Evolutionary conservation across 2,797 vertebrate genomes (phyloP), one percentile per base, ranked within the genome.

Genomic region (Tokudaia tokunoshimensis): DNA sequence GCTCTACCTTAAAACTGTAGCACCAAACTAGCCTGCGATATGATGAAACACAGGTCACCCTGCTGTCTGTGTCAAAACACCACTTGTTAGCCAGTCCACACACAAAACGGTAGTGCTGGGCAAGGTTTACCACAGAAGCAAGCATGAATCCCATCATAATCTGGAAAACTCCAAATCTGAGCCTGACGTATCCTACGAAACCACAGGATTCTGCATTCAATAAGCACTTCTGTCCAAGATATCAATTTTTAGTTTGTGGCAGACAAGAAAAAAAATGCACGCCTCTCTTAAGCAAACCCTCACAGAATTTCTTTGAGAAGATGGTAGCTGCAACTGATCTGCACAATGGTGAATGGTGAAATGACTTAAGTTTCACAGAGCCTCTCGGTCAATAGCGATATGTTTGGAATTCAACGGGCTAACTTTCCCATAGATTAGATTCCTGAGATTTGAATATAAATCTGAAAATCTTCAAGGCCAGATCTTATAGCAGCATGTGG

Each of bases 381-480:
- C 44, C 82, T 76, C 26, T 11, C 1, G 15, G n/a, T 88, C 57
- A 90, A 79, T 17, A 92, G 55, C 67, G 85, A 79, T 6, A 44
- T 63, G 37, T 5, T 75, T 31, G 52, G 44, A 11, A 34, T 41
- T 31, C 55, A 50, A 11, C 1, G 44, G 81, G 78, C 83, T 89
- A 17, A 12, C 79, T 97, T 80, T 81, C 47, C 26, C 63, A 41
- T 13, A 47, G 55, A 90, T 52, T 20, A 93, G 41, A 67, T 91
- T 57, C 80, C 92, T 84, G 50, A 95, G 75, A 80, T 84, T 87
- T 76, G 50, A 80, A 12, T 47, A 76, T 76, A 90, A 87, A 74
- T 94, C 82, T 93, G 37, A 95, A 94, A 92, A 76, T 95, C 44
- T 74, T 88, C 50, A 86, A 75, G 29, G 26, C 59, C 84, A 90